These are phyloP conservation scores for Temnothorax longispinosus DNA, from an alignment of 1,140 invertebrate genomes.

Conservation along the genomic window DNA sequence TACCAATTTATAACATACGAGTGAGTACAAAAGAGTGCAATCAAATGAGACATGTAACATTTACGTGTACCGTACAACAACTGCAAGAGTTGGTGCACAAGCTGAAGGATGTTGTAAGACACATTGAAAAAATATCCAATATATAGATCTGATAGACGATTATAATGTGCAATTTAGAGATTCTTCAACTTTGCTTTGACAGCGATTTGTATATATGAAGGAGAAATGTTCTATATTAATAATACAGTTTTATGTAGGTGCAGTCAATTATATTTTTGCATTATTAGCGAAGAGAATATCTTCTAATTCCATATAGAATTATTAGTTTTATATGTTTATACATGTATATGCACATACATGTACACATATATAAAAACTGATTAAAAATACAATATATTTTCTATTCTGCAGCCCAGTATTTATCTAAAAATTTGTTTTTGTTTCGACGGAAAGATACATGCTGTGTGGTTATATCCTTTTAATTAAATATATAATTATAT, in stretches of 20 bases:
- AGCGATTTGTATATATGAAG: conserved; percentile 30
- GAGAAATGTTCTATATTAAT: conserved; percentile 68
- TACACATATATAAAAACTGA: conserved; percentile 80
- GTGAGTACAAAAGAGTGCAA: conserved; percentile 84
- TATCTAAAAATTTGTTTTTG: conserved; percentile 79
- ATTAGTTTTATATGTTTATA: conserved; percentile 69
- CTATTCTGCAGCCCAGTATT: conserved; percentile 74
- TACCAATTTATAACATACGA: conserved; percentile 83
- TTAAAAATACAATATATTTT: conserved; percentile 82
- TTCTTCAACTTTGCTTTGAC: neutral
- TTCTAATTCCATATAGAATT: conserved; percentile 75
- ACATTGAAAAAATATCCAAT: conserved; percentile 87
- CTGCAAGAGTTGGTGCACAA: conserved; percentile 90
- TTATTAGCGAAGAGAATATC: conserved; percentile 77
- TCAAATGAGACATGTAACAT: conserved; percentile 85
- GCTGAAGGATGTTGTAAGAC: conserved; percentile 88
- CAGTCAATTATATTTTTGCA: conserved; percentile 82
- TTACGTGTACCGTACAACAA: conserved; percentile 88
- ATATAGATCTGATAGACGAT: conserved; percentile 39
- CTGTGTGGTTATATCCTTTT: conserved; percentile 75
- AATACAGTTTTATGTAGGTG: conserved; percentile 72
- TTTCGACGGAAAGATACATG: conserved; percentile 76
- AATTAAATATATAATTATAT: conserved; percentile 81
- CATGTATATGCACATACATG: conserved; percentile 52
- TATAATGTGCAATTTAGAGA: conserved; percentile 16